Evolutionary conservation across 1,140 invertebrate species (phyloP).

Genomic region (Drosophila ananassae): DNA sequence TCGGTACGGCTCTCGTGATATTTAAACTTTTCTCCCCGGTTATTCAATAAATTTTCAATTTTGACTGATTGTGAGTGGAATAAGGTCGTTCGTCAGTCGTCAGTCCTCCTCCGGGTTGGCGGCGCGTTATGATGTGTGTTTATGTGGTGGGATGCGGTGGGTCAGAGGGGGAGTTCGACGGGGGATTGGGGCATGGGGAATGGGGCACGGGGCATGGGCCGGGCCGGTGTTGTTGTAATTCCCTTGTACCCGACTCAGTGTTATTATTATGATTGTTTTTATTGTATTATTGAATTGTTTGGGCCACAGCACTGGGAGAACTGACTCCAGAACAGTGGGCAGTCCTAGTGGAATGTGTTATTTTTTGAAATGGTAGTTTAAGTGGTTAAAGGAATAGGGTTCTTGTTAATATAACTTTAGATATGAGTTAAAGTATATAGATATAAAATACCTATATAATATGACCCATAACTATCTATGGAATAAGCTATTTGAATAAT

Average conservation of each 20-base stretch:
- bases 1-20: conserved; percentile 21
- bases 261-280: conserved; percentile 83
- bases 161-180: neutral
- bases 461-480: no score
- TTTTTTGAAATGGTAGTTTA: no score
- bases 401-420: no score
- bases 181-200: conserved; percentile 5
- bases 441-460: no score
- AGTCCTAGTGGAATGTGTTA: no score
- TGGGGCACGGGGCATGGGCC: conserved; percentile 48
- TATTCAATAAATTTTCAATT: conserved; percentile 84
- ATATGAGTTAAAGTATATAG: no score
- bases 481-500: no score
- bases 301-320: conserved; percentile 75
- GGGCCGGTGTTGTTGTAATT: conserved; percentile 58
- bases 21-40: conserved; percentile 52
- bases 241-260: conserved; percentile 44
- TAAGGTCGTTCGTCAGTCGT: conserved; percentile 79
- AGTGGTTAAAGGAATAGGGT: no score
- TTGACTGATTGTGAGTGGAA: conserved; percentile 84
- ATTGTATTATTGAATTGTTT: conserved; percentile 83
- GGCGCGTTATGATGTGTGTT: conserved; percentile 80
- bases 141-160: conserved; percentile 40
- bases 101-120: conserved; percentile 47
- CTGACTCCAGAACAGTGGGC: conserved; percentile 43